Conservation (phyloP, 1,140 invertebrate genomes). For the Ganaspis sp. region DNA sequence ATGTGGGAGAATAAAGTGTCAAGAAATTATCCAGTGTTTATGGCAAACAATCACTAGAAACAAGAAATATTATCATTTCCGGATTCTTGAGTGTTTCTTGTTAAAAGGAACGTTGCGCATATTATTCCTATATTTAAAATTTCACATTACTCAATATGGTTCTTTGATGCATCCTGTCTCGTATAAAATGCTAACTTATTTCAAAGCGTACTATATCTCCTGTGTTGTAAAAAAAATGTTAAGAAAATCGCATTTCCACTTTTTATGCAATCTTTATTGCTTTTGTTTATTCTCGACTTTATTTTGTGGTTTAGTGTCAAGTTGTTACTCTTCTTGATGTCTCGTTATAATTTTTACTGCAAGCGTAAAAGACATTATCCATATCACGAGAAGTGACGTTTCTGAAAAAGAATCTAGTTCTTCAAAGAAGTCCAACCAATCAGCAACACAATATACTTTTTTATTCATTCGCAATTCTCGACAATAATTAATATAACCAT, state of each 20-base stretch:
- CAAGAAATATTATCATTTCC: conserved; percentile 6
- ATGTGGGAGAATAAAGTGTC: neutral
- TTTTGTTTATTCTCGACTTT: neutral
- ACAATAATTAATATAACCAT: too few relatives aligned
- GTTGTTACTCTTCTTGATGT: conserved; percentile 10
- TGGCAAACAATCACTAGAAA: neutral
- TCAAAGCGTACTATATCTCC: neutral
- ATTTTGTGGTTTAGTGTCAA: neutral
- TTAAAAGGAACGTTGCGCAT: neutral
- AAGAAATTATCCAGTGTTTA: neutral
- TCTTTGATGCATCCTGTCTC: neutral
- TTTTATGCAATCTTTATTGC: conserved; percentile 6
- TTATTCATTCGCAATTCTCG: neutral
- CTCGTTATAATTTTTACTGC: neutral
- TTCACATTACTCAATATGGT: conserved; percentile 21
- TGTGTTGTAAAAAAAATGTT: neutral
- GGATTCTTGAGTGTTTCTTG: neutral
- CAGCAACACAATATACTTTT: neutral
- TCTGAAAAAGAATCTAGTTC: neutral
- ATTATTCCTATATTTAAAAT: conserved; percentile 1
- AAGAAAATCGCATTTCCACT: neutral
- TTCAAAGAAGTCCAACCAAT: too few relatives aligned
- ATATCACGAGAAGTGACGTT: neutral
- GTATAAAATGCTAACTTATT: neutral
- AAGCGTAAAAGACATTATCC: neutral